These are phyloP conservation scores for Eulemur rufifrons DNA, from an alignment of 2,113 vertebrate species.

Conservation along the genomic window DNA sequence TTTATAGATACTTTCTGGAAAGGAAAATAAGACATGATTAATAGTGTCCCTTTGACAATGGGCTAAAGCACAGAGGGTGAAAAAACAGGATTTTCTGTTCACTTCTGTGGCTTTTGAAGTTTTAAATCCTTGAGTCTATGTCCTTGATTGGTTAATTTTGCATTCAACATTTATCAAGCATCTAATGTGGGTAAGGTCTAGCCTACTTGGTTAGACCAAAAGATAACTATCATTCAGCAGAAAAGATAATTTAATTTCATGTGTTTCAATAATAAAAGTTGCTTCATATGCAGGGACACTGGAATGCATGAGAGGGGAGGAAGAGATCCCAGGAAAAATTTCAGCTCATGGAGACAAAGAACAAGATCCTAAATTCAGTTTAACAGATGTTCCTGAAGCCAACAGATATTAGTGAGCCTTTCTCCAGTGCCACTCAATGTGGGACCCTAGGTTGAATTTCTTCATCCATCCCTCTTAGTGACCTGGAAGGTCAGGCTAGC, in stretches of 20 bases:
- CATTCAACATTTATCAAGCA: background rate
- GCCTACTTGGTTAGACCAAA: background rate
- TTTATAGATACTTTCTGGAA: background rate
- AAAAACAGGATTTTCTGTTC: slow-evolving; percentile 3
- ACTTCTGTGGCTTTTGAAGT: background rate
- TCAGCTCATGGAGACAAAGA: background rate
- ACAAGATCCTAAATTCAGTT: background rate
- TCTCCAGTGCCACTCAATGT: background rate
- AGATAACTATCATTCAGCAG: background rate
- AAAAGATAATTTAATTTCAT: background rate
- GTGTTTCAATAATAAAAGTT: background rate
- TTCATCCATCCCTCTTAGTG: background rate
- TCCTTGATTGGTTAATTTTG: background rate
- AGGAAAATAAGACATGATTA: background rate
- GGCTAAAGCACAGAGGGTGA: background rate
- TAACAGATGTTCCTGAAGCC: background rate
- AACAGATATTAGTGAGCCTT: background rate
- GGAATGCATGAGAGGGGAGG: background rate
- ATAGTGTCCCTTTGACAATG: background rate
- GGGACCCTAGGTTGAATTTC: background rate
- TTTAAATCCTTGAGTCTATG: background rate
- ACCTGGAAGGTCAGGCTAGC: background rate
- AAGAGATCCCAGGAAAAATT: background rate
- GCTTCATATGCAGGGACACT: background rate
- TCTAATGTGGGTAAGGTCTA: background rate